Evolutionary conservation across 1,140 invertebrate genomes (phyloP).

Genomic region (Mercenaria mercenaria): DNA sequence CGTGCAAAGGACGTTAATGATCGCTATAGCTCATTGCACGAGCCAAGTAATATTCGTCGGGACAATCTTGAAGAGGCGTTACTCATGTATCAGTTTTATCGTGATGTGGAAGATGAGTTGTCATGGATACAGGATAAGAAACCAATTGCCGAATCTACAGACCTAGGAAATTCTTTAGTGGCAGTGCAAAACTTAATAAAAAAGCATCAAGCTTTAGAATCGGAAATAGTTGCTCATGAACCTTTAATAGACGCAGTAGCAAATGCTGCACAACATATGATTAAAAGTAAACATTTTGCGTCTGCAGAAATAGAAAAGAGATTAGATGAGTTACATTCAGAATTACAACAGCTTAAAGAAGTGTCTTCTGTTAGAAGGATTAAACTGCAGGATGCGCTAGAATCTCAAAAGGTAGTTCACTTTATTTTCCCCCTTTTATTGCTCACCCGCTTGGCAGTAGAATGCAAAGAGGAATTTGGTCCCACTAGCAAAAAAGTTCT

Average conservation of each 20-base stretch:
- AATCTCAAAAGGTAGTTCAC: conserved; percentile 91
- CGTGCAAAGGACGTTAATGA: conserved; percentile 89
- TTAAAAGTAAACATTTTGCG: conserved; percentile 96
- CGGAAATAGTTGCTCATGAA: conserved; percentile 99
- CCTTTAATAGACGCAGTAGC: conserved; percentile 95
- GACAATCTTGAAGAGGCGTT: conserved; percentile 95
- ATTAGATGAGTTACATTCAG: conserved; percentile 92
- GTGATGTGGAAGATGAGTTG: conserved; percentile 99
- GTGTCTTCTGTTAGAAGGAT: conserved; percentile 92
- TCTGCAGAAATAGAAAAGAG: conserved; percentile 94
- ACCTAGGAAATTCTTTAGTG: conserved; percentile 96
- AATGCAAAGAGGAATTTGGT: too few relatives aligned
- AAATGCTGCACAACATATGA: conserved; percentile 95
- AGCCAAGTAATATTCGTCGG: conserved; percentile 84
- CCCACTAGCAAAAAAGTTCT: too few relatives aligned
- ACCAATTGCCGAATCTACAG: conserved; percentile 98
- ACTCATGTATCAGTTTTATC: conserved; percentile 97
- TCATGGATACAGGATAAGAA: conserved; percentile 99
- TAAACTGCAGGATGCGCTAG: conserved; percentile 98
- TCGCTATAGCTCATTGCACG: conserved; percentile 89
- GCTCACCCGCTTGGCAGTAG: too few relatives aligned
- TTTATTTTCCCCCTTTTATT: too few relatives aligned
- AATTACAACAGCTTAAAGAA: conserved; percentile 93
- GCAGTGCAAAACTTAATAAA: conserved; percentile 99
- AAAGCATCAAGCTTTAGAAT: conserved; percentile 92